Base-by-base conservation (phyloP, 2,797 vertebrate species). In the Zenarchopterus dispar region DNA sequence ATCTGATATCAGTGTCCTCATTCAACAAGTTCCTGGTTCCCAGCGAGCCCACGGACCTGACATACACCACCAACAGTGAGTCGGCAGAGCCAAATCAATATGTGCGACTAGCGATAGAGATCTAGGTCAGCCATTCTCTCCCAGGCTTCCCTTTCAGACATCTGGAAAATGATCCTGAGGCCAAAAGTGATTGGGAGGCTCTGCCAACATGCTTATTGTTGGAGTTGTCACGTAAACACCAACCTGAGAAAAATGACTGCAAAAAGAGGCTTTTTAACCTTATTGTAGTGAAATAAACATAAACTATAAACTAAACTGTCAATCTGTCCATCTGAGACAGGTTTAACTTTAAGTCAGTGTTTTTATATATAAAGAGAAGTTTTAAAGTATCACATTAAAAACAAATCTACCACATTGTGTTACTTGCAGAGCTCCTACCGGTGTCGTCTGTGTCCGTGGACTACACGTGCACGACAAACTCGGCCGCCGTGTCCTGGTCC, bases 1-100 rank as follows among this genome's bases (percentile, higher is more conserved):
- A 93, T 73, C 67, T 83, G 60, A 91, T 95, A 84, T 84, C 77
- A 5, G 72, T 94, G 42, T 89, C 82, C 46, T 94, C 94, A n/a
- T 58, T 84, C 64, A 94, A 83, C 82, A 69, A 11, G 22, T 93
- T 94, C 73, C 68, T 93, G 73, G 24, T 75, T 26, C 72, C 70
- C 45, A 92, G 94, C 75, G 93, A 94, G 58, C 24, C 92, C 44
- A 87, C 45, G 4, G 11, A 77, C 33, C 31, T 76, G 65, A 76
- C 18, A 0, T 92, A 89, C 77, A 84, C 81, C 60, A 90, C 91
- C 54, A 93, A 92, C 82, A 88, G 94, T 95, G 86, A 94, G 93
- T 91, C 15, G 0, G 24, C 65, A 59, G 46, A 62, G 55, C 55
- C 72, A 78, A 65, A 59, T 16, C 13, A 70, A 61, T 84, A 85